Evolutionary conservation across 2,113 vertebrate species (phyloP).

Genomic region (Hippocampus guttulatus): DNA sequence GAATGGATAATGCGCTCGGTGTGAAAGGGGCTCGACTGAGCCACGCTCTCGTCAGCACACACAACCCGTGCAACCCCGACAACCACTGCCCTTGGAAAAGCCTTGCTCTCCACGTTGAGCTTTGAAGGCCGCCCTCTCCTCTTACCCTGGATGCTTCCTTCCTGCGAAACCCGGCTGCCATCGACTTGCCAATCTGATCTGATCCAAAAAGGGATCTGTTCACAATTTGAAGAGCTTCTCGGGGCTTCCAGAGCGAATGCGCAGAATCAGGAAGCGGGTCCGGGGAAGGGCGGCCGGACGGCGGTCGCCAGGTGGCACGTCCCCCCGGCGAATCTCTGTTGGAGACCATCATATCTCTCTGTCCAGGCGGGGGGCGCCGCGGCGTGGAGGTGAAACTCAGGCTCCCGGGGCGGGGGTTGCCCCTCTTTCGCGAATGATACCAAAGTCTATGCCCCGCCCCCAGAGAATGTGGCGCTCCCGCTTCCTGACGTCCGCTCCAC

Average conservation of each 20-base stretch:
- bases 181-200: constrained; percentile 18
- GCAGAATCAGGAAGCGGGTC: not conserved
- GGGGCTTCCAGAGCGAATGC: not conserved
- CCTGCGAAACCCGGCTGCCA: constrained; percentile 35
- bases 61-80: not conserved
- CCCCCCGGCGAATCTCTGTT: not conserved
- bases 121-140: constrained; percentile 61
- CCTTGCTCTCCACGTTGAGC: constrained; percentile 56
- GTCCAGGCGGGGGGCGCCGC: not conserved
- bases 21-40: constrained; percentile 31
- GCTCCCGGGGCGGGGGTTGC: constrained; percentile 58
- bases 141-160: constrained; percentile 41
- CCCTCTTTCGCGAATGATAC: constrained; percentile 72
- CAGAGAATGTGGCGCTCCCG: not conserved
- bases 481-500: constrained; percentile 20
- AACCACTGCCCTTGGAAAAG: constrained; percentile 2
- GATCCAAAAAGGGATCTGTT: constrained; percentile 34
- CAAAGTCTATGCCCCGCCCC: constrained; percentile 68
- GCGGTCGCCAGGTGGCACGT: not conserved
- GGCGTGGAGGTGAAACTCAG: constrained; percentile 9
- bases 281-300: not conserved
- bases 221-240: constrained; percentile 25
- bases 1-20: too few species aligned
- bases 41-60: constrained; percentile 27
- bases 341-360: not conserved